Evolutionary conservation across 2,888 invertebrate genomes (phyloP), one percentile per base, ranked within the genome.

Genomic region (Hypomecis punctinalis): DNA sequence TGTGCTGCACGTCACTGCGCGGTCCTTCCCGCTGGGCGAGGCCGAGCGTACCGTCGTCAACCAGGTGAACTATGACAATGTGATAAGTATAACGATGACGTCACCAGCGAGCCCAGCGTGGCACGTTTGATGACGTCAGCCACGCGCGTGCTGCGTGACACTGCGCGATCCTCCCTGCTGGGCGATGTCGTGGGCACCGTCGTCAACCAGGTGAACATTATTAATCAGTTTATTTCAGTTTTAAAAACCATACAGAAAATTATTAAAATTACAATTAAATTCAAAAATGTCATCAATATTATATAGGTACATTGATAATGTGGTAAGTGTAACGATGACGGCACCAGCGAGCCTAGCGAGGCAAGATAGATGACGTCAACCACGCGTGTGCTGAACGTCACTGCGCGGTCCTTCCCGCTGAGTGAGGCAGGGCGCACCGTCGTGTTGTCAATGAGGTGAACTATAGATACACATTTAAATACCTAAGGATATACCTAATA

Each of bases 381-480:
- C 59, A 93, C 94, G 59, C 85, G 94, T 42, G 94, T 96, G 83
- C 85, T 98, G 73, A 94, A 95, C 62, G 94, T 94, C 71, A 96
- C 96, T 0, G 94, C 95, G 0, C 96, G 96, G 61, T 94, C 94
- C 61, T 97, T 96, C 86, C 95, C 95, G 5, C 88, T 96, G 56
- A 94, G 94, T 5, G 96, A 96, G 65, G 95, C 95, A 4, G 96
- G 96, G 81, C 89, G 95, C 58, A 95, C 95, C 67, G 96, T 96
- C 11, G n/a, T n/a, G n/a, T n/a, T n/a, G 89, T 94, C 55, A 94
- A 93, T 72, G 95, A 95, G 93, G 94, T 94, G 35, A 61, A 23
- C 23, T 23, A 23, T 23, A 2, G 23, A 23, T 23, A 23, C 23
- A 2, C 1, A 23, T 23, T 23, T 23, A 23, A 23, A 23, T 23